Evolutionary conservation across 2,888 invertebrate genomes (phyloP), one percentile per base, ranked within the genome.

Genomic region (Diarsia dahlii): DNA sequence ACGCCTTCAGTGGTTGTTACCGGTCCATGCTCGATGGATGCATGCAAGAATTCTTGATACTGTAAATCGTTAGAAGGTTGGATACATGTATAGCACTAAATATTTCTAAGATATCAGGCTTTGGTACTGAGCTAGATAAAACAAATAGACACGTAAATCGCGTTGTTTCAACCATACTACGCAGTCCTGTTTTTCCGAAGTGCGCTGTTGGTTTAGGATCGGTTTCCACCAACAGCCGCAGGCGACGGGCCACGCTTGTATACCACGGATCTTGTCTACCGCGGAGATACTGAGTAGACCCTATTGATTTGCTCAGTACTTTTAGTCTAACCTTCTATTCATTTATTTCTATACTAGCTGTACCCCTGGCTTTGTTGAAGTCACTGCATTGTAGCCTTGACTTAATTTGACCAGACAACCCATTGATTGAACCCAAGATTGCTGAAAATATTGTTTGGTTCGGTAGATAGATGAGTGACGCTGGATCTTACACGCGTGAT

Each of bases 131-230:
- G 18, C 23, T 68, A 23, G 12, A 28, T 56, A 28, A 68, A 56
- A 45, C 45, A 56, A 18, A 13, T 2, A 34, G n/a, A 34, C n/a
- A 46, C 20, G 13, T 28, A 23, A 12, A 34, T 56, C 18, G n/a
- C 10, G 10, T n/a, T 62, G n/a, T 48, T 46, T 13, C 23, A 68
- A 39, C 18, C 23, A 3, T 60, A n/a, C 18, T 60, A 39, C 15
- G 52, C n/a, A 67, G 34, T 3, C 28, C 46, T 3, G 20, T 58
- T 56, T 56, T 8, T 58, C 1, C 8, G 46, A 70, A 34, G 28
- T 46, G 46, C 28, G 50, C 20, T 60, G 62, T 69, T 70, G n/a
- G 62, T 48, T 70, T 70, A 70, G 70, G 60, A 58, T 23, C 69
- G 18, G 18, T 60, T 28, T 23, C 12, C 46, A 20, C 62, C 18